Base-by-base conservation (phyloP, 1,140 invertebrate genomes). In the Leptinotarsa lineolata region DNA sequence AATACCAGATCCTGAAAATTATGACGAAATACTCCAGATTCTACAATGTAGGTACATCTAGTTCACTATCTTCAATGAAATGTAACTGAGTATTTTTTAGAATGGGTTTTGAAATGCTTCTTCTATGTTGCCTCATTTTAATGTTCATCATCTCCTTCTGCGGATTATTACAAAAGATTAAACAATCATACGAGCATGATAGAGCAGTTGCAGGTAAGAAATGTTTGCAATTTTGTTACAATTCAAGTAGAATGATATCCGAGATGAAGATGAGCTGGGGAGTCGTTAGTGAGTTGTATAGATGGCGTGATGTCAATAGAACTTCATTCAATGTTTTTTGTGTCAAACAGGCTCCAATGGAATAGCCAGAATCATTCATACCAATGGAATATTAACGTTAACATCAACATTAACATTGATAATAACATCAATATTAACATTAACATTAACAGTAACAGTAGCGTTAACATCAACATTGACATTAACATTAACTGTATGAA, bases 41-140 rank as follows among this genome's bases (percentile, higher is more conserved):
- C 63, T 21, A 65, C n/a, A 65, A 65, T 65, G 63, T 65, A 65
- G 63, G 63, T 39, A 39, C 22, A 39, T 16, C n/a, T 2, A 5
- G 63, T 65, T 30, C 24, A 61, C 15, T 39, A 13, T 30, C 24
- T 6, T 6, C 39, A 12, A 39, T 21, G 22, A 20, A 1, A 39
- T 16, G 16, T 30, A 65, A 39, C 39, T 22, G 15, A 30, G 8
- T 39, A 8, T 45, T 68, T 73, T 75, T 73, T 59, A 78, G 72
- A 18, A 80, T 82, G 81, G 81, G 77, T 72, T 79, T 79, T 78
- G 81, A 79, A 80, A 79, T 79, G 75, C 79, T 80, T 22, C 58
- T 78, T n/a, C 22, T 78, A 13, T 67, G 69, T 54, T 72, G 70
- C 18, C 54, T 78, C 4, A 75, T 78, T 44, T 76, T 78, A 45